These are phyloP conservation scores for Heliconius charithonia DNA, from an alignment of 2,888 invertebrate genomes.

Conservation along the genomic window DNA sequence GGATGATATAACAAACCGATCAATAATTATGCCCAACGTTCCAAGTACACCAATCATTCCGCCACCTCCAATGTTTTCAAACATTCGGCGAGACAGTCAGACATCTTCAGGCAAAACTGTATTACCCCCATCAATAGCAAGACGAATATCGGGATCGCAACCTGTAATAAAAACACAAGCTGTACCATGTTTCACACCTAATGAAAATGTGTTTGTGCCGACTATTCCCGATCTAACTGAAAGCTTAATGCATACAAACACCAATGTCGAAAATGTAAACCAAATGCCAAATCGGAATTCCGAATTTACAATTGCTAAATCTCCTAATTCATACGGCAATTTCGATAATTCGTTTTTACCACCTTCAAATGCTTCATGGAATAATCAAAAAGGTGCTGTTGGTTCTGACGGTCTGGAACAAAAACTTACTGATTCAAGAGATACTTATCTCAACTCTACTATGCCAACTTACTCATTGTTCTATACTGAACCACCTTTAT, in stretches of 20 bases:
- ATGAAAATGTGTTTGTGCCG: conserved; percentile 68
- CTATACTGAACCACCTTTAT: neutral
- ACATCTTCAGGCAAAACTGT: conserved; percentile 60
- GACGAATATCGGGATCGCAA: conserved; percentile 68
- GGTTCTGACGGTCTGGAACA: neutral
- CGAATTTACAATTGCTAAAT: neutral
- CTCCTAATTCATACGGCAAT: conserved; percentile 1
- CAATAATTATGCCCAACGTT: neutral
- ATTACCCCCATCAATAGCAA: conserved; percentile 75
- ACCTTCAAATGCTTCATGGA: neutral
- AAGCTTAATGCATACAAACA: conserved; percentile 36
- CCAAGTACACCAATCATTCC: conserved; percentile 58
- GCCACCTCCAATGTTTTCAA: conserved; percentile 76
- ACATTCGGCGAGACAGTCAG: conserved; percentile 56
- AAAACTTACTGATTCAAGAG: neutral
- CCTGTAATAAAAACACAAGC: conserved; percentile 63
- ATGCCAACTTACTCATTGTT: conserved; percentile 2
- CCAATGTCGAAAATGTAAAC: neutral
- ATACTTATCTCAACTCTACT: neutral
- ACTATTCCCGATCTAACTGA: conserved; percentile 39
- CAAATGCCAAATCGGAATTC: neutral
- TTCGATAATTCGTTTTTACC: neutral
- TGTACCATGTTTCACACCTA: conserved; percentile 45
- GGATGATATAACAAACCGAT: conserved; percentile 5
- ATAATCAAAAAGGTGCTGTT: neutral